A percentile compares a stretch with the other conserved stretches of the same genome.
These are phyloP conservation scores for Stichopus chloronotus DNA, from an alignment of 35 echinoderm and acorn worm species.

Conservation along the genomic window DNA sequence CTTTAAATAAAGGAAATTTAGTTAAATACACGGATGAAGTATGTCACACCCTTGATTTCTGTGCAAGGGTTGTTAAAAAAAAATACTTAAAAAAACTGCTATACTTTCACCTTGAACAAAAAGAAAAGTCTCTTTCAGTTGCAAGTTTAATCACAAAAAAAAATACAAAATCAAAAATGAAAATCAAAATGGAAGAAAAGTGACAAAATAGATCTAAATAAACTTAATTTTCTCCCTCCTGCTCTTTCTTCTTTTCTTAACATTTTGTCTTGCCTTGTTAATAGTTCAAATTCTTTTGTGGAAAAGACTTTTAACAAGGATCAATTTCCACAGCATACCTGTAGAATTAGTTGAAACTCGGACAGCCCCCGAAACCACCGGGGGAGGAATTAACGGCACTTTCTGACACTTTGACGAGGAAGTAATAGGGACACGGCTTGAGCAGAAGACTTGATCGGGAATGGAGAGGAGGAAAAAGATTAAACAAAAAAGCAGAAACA, in stretches of 20 bases:
- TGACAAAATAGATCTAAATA: neutral
- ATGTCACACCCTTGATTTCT: too few species aligned
- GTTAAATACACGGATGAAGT: too few species aligned
- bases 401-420: too few species aligned
- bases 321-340: neutral
- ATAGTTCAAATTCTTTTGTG: neutral
- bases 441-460: neutral
- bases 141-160: neutral
- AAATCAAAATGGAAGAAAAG: neutral
- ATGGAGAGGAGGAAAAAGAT: neutral
- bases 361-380: conserved; percentile 13
- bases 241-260: too few species aligned
- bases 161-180: neutral
- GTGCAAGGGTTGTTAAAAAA: too few species aligned
- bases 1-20: too few species aligned
- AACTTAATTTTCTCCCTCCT: neutral
- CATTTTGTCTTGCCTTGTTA: too few species aligned
- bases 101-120: too few species aligned
- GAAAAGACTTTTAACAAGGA: neutral
- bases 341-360: neutral
- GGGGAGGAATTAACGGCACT: conserved; percentile 7
- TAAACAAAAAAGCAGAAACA: neutral
- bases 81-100: too few species aligned
- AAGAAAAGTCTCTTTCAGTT: too few species aligned
- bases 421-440: too few species aligned